Conservation (phyloP, 2,888 invertebrate species). For the Epistrophe grossulariae region DNA sequence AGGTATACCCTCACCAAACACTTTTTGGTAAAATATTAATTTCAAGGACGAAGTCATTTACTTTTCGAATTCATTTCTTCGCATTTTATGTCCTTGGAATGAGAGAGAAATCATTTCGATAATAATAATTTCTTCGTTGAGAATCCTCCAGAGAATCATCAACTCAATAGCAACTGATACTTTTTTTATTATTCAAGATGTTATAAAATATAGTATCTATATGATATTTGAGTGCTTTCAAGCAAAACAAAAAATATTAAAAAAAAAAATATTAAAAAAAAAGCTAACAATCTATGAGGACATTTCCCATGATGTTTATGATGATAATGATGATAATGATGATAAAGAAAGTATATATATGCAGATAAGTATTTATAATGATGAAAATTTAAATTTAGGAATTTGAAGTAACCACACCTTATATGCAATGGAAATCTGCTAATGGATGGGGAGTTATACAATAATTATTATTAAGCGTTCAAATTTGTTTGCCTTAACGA, state of each 20-base stretch:
- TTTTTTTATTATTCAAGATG: constrained; percentile 7
- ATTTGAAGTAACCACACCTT: background rate
- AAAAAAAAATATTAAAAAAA: background rate
- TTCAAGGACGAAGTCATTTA: constrained; percentile 44
- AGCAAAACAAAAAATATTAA: background rate
- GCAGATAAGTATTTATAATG: background rate
- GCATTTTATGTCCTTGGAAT: constrained; percentile 18
- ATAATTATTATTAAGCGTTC: constrained; percentile 12
- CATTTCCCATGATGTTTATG: background rate
- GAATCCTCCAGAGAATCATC: constrained; percentile 21
- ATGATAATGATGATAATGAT: constrained; percentile 19
- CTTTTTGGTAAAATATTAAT: background rate
- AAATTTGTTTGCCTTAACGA: constrained; percentile 12
- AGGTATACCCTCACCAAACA: background rate
- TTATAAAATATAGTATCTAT: background rate
- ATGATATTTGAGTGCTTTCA: constrained; percentile 4
- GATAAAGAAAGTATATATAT: background rate
- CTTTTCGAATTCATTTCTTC: constrained; percentile 40
- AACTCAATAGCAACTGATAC: constrained; percentile 5
- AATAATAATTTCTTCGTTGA: constrained; percentile 14
- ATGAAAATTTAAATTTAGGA: background rate
- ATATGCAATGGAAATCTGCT: background rate
- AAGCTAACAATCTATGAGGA: background rate
- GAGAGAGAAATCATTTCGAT: constrained; percentile 29
- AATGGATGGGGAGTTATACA: constrained; percentile 20